phyloP scores from a whole-genome alignment of 2,113 vertebrate genomes.

The Hemiprocne comata region DNA sequence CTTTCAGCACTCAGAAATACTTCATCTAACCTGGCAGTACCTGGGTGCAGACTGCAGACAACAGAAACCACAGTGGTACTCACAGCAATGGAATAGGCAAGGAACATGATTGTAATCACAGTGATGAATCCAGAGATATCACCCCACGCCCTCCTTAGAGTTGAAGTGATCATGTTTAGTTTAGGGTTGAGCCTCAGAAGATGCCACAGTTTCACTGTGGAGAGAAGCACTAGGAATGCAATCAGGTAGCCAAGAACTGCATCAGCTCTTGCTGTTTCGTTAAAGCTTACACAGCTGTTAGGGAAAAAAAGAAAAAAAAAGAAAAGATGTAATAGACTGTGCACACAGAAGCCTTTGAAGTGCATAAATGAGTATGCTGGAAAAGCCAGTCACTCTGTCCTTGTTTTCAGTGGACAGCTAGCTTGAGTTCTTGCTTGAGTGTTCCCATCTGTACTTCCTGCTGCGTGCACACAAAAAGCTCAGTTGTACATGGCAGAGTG shows the following conservation, averaged over 20 bases:
- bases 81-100: constrained; percentile 91
- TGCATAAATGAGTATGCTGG: background rate
- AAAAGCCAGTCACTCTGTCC: background rate
- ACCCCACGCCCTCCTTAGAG: constrained; percentile 88
- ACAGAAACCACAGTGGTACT: constrained; percentile 58
- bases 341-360: background rate
- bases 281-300: constrained; percentile 86
- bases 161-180: constrained; percentile 91
- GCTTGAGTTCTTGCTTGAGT: background rate
- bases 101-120: constrained; percentile 89
- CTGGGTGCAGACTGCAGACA: background rate
- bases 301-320: background rate
- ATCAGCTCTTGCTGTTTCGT: constrained; percentile 88
- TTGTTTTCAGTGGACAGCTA: background rate
- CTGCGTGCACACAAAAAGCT: background rate
- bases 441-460: background rate
- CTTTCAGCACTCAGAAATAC: background rate
- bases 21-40: background rate
- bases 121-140: constrained; percentile 92
- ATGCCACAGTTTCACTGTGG: constrained; percentile 94
- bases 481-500: background rate
- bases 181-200: constrained; percentile 94
- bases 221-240: constrained; percentile 91
- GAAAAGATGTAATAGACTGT: background rate
- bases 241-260: constrained; percentile 91